A percentile compares a stretch with the other conserved stretches of the same genome.
Conservation (phyloP, 1,140 invertebrate genomes). For the Steinernema khuongi region DNA sequence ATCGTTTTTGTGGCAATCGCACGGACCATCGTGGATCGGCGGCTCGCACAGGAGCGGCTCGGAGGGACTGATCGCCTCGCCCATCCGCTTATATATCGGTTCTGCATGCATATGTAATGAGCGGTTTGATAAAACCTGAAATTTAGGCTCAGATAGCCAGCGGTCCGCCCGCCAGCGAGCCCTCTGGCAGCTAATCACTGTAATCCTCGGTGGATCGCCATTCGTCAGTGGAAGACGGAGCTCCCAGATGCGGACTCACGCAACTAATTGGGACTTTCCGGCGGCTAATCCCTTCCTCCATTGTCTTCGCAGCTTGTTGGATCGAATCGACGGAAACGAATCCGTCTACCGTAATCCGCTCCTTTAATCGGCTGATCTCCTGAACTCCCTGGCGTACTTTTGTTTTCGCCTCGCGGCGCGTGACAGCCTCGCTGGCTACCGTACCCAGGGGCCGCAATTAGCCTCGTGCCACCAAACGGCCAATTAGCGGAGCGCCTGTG, state of each 20-base stretch:
- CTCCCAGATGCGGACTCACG: not conserved
- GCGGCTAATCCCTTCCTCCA: not conserved
- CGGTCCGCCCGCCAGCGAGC: not conserved
- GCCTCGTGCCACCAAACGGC: not conserved
- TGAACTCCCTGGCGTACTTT: not conserved
- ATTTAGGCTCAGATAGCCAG: conserved; percentile 7
- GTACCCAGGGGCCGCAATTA: conserved; percentile 10
- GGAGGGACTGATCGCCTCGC: not conserved
- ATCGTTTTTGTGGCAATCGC: not conserved
- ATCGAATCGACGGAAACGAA: not conserved
- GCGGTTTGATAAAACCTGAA: conserved; percentile 16
- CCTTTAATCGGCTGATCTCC: not conserved
- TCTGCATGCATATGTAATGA: conserved; percentile 7
- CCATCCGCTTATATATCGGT: not conserved
- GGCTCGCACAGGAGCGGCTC: not conserved
- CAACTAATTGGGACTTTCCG: not conserved
- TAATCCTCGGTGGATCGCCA: not conserved
- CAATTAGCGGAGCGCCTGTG: not conserved
- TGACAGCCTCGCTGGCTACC: not conserved
- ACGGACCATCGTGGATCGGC: not conserved
- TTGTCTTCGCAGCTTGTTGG: not conserved
- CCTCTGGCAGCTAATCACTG: conserved; percentile 7
- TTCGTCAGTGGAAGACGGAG: not conserved
- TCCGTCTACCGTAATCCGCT: not conserved
- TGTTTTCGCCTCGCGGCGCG: not conserved